Percentiles rank a stretch among this genome's conserved stretches.
These are phyloP conservation scores for Zhuqinia jingwanae DNA, from an alignment of 2,888 invertebrate genomes.

Conservation along the genomic window DNA sequence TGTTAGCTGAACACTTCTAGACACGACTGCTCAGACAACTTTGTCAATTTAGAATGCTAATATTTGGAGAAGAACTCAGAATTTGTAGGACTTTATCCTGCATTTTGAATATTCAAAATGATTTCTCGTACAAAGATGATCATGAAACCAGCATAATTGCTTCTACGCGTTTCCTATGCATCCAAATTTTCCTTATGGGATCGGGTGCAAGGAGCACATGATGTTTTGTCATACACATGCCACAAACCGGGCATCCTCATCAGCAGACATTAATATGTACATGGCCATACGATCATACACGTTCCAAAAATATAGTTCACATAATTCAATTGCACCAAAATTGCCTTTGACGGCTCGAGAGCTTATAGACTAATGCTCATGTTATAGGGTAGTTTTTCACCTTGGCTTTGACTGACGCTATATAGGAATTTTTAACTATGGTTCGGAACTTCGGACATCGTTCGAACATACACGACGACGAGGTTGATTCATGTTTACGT, in stretches of 20 bases:
- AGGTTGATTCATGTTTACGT: not conserved
- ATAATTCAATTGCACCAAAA: slow-evolving; percentile 32
- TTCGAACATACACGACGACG: slow-evolving; percentile 15
- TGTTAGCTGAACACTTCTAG: not conserved
- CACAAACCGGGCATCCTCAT: slow-evolving; percentile 6
- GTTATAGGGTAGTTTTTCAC: slow-evolving; percentile 1
- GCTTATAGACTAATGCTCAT: not conserved
- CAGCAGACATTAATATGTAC: too few species aligned
- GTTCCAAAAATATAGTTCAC: slow-evolving; percentile 28
- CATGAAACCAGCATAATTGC: slow-evolving; percentile 42
- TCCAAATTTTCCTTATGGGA: slow-evolving; percentile 9
- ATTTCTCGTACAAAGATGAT: slow-evolving; percentile 28
- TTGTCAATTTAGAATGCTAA: too few species aligned
- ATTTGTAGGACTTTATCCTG: too few species aligned
- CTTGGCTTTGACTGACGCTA: slow-evolving; percentile 61
- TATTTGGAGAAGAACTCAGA: too few species aligned
- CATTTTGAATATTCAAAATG: not conserved
- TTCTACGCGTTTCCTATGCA: not conserved
- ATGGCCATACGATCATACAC: not conserved
- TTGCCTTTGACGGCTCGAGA: slow-evolving; percentile 6
- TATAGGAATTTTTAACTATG: slow-evolving; percentile 7
- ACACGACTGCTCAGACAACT: not conserved
- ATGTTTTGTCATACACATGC: slow-evolving; percentile 23
- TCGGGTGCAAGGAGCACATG: slow-evolving; percentile 19
- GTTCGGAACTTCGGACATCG: slow-evolving; percentile 40